Evolutionary conservation across 2,797 vertebrate genomes (phyloP).

Genomic region (Gymnodraco acuticeps): DNA sequence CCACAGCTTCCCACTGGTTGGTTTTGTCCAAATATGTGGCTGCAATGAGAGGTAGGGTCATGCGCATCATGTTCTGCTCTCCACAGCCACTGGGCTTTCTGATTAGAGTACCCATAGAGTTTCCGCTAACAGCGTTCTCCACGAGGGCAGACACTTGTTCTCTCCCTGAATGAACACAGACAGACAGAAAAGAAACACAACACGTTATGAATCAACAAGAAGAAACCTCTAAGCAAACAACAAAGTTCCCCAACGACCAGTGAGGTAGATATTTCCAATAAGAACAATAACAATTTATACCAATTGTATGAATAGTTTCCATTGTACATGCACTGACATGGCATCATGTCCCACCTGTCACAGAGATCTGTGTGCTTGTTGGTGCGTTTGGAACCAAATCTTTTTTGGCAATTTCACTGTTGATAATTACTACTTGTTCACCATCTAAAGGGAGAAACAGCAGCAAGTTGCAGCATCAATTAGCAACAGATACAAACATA

Average conservation of each 20-base stretch:
- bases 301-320: fast-evolving
- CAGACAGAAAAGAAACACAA: not conserved
- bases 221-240: not conserved
- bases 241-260: not conserved
- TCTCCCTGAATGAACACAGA: conserved; percentile 58
- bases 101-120: conserved; percentile 87
- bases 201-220: not conserved
- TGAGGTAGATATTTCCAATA: not conserved
- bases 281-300: not conserved
- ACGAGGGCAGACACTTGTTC: conserved; percentile 81
- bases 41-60: conserved; percentile 90
- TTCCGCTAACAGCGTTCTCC: conserved; percentile 84
- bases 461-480: not conserved
- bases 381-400: conserved; percentile 86
- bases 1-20: conserved; percentile 87
- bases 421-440: conserved; percentile 77
- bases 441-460: conserved; percentile 73
- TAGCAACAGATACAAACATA: not conserved
- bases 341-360: conserved; percentile 84
- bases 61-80: conserved; percentile 89
- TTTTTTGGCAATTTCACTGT: conserved; percentile 62
- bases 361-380: conserved; percentile 84
- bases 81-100: conserved; percentile 85
- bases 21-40: conserved; percentile 90
- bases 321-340: not conserved